A percentile compares a stretch with the other conserved stretches of the same genome.
These are phyloP conservation scores for Hydrotaea diabolus DNA, from an alignment of 2,888 invertebrate genomes.

Conservation along the genomic window DNA sequence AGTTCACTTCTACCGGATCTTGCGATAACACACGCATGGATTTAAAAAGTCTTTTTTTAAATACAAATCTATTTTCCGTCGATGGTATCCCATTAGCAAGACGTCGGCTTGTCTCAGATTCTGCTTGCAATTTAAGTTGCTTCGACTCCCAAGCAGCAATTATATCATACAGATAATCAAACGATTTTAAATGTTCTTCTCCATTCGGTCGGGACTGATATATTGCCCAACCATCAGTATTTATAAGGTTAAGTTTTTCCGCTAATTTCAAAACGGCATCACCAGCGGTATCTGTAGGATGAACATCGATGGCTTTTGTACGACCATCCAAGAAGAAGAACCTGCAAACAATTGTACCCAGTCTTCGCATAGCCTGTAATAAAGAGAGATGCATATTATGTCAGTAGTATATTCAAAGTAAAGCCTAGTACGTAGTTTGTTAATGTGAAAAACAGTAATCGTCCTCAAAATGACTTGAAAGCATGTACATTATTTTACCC, in stretches of 20 bases:
- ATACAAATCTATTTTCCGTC: slow-evolving; percentile 95
- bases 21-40: slow-evolving; percentile 94
- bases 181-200: slow-evolving; percentile 94
- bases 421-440: too few species aligned
- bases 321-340: slow-evolving; percentile 97
- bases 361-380: slow-evolving; percentile 90
- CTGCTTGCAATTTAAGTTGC: slow-evolving; percentile 82
- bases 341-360: slow-evolving; percentile 95
- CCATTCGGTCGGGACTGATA: slow-evolving; percentile 93
- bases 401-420: too few species aligned
- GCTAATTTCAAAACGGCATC: slow-evolving; percentile 94
- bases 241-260: slow-evolving; percentile 91
- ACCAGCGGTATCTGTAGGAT: slow-evolving; percentile 95
- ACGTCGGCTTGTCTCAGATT: slow-evolving; percentile 82
- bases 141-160: slow-evolving; percentile 96
- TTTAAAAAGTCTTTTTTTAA: slow-evolving; percentile 93
- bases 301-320: slow-evolving; percentile 96
- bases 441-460: too few species aligned
- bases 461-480: too few species aligned
- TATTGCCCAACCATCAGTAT: slow-evolving; percentile 96
- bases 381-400: neutral
- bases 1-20: slow-evolving; percentile 96
- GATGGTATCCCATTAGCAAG: slow-evolving; percentile 88
- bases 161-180: slow-evolving; percentile 95
- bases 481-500: too few species aligned